Conservation (phyloP, 2,888 invertebrate genomes). For the Acrobasis consociella region DNA sequence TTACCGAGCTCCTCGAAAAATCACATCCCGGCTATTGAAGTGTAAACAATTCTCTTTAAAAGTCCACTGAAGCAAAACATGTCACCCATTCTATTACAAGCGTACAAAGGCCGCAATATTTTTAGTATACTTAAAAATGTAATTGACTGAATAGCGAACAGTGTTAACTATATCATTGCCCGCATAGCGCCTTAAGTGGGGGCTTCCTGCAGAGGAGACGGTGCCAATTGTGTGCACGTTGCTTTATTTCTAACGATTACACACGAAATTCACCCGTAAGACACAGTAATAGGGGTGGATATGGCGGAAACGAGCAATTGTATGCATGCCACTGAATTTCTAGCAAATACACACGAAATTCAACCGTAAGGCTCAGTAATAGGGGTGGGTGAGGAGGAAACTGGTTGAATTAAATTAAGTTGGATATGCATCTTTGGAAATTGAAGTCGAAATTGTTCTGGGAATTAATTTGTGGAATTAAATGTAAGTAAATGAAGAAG, state of each 20-base stretch:
- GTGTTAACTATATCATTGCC: slow-evolving; percentile 18
- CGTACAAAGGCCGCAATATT: not conserved
- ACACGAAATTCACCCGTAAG: no score
- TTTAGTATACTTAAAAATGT: slow-evolving; percentile 15
- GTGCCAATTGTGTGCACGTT: slow-evolving; percentile 15
- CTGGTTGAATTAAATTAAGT: not conserved
- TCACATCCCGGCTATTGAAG: not conserved
- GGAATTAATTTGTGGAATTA: slow-evolving; percentile 7
- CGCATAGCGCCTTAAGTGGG: slow-evolving; percentile 12
- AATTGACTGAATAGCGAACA: slow-evolving; percentile 16
- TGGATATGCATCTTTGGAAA: slow-evolving; percentile 15
- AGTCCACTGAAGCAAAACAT: not conserved
- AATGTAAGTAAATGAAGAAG: not conserved
- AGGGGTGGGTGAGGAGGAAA: not conserved
- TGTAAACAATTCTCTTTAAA: not conserved
- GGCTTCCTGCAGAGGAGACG: slow-evolving; percentile 12
- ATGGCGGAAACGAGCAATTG: not conserved
- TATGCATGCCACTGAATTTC: slow-evolving; percentile 16
- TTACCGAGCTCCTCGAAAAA: not conserved
- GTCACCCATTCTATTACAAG: not conserved
- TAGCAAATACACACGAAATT: not conserved
- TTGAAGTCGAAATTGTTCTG: slow-evolving; percentile 12
- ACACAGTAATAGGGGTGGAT: no score
- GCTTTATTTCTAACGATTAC: not conserved
- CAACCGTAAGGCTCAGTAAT: not conserved